Evolutionary conservation across 2,113 vertebrate genomes (phyloP).

Genomic region (Mionectes macconnelli): DNA sequence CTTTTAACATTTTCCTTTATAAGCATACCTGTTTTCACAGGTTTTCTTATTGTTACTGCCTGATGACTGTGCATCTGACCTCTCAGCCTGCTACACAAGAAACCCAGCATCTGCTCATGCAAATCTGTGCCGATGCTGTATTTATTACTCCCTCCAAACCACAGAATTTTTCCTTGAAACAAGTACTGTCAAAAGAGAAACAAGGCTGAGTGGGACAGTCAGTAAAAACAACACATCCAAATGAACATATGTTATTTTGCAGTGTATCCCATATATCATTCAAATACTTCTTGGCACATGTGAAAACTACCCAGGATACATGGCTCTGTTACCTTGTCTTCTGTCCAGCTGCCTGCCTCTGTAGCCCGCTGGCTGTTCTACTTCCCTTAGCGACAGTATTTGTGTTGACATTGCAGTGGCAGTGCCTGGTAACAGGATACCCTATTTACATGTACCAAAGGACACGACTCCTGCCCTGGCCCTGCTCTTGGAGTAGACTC

Average conservation of each 20-base stretch:
- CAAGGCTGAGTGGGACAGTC: not conserved
- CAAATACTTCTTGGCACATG: not conserved
- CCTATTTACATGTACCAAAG: not conserved
- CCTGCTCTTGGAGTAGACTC: not conserved
- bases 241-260: not conserved
- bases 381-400: not conserved
- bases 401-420: not conserved
- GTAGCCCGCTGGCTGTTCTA: not conserved
- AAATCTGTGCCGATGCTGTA: not conserved
- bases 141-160: not conserved
- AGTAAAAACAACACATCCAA: not conserved
- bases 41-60: not conserved
- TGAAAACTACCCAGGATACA: not conserved
- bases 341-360: not conserved
- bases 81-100: not conserved
- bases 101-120: not conserved
- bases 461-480: not conserved
- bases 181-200: not conserved
- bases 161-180: not conserved
- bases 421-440: not conserved
- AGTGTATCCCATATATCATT: accelerated
- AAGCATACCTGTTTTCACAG: not conserved
- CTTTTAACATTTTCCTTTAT: not conserved
- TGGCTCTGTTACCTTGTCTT: not conserved
- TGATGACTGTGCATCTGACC: not conserved